Evolutionary conservation across 2,797 vertebrate species (phyloP).

Genomic region (Poecilia wingei): DNA sequence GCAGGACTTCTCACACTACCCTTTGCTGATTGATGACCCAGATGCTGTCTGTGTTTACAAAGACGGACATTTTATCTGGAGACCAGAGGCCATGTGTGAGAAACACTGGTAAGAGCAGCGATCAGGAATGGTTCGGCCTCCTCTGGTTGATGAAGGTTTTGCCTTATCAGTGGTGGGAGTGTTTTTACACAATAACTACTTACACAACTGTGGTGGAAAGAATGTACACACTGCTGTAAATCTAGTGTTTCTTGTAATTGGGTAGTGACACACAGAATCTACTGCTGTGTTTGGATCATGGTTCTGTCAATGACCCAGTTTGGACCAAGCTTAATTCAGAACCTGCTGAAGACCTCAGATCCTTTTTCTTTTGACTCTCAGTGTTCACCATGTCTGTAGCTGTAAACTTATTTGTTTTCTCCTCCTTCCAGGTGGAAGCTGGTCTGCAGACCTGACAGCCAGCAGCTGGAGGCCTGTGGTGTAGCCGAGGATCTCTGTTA

Average conservation of each 20-base stretch:
- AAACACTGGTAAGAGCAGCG: background rate
- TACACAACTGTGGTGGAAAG: too few relatives aligned
- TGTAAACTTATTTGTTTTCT: background rate
- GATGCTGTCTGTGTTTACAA: background rate
- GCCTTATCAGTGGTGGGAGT: too few relatives aligned
- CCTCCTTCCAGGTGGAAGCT: background rate
- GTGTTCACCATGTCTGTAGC: background rate
- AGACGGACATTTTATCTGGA: background rate
- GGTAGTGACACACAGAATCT: too few relatives aligned
- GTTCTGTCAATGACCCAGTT: too few relatives aligned
- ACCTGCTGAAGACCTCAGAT: too few relatives aligned
- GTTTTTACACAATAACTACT: too few relatives aligned
- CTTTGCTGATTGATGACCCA: background rate
- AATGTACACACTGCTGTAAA: too few relatives aligned
- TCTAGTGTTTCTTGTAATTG: too few relatives aligned
- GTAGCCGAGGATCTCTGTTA: background rate
- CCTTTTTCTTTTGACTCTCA: background rate
- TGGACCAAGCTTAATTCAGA: too few relatives aligned
- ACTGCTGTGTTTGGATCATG: too few relatives aligned
- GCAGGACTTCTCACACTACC: background rate
- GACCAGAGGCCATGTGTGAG: background rate
- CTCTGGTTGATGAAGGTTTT: background rate
- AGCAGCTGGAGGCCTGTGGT: background rate
- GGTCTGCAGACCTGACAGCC: background rate
- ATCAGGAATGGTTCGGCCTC: background rate